A percentile compares a stretch with the other conserved stretches of the same genome.
These are phyloP conservation scores for Eilema griseolum DNA, from an alignment of 2,888 invertebrate genomes.

Conservation along the genomic window DNA sequence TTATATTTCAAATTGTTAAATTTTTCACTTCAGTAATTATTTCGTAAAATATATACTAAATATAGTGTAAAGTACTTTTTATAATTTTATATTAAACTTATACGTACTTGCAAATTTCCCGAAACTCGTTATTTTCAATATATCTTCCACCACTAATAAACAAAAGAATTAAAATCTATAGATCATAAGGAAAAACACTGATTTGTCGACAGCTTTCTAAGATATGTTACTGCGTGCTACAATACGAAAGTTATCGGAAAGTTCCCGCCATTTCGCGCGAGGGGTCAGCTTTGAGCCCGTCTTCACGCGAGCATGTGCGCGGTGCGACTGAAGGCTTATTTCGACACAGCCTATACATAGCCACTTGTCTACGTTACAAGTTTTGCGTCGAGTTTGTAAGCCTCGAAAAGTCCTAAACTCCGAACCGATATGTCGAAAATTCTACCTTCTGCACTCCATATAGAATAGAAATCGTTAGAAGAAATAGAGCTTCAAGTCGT, in stretches of 20 bases:
- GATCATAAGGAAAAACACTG: conserved; percentile 26
- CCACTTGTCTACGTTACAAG: conserved; percentile 81
- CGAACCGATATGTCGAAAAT: neutral
- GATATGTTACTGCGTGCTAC: conserved; percentile 53
- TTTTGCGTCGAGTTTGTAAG: conserved; percentile 62
- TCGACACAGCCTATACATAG: conserved; percentile 75
- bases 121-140: conserved; percentile 22
- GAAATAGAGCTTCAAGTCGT: conserved; percentile 18
- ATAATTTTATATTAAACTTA: neutral
- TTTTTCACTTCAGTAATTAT: neutral
- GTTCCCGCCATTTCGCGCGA: conserved; percentile 75
- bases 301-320: conserved; percentile 78
- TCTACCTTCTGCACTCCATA: neutral
- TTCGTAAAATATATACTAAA: neutral
- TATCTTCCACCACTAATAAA: conserved; percentile 40
- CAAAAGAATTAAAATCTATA: conserved; percentile 28
- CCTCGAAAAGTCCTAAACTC: conserved; percentile 48
- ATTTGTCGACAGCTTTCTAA: conserved; percentile 25
- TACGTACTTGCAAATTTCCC: conserved; percentile 14
- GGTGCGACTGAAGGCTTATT: conserved; percentile 79
- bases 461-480: conserved; percentile 16
- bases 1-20: neutral
- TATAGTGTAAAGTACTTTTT: neutral
- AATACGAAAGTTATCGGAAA: conserved; percentile 77
- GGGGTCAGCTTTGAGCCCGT: conserved; percentile 59